Base-by-base conservation (phyloP, 1,140 invertebrate genomes). In the Homarus americanus region DNA sequence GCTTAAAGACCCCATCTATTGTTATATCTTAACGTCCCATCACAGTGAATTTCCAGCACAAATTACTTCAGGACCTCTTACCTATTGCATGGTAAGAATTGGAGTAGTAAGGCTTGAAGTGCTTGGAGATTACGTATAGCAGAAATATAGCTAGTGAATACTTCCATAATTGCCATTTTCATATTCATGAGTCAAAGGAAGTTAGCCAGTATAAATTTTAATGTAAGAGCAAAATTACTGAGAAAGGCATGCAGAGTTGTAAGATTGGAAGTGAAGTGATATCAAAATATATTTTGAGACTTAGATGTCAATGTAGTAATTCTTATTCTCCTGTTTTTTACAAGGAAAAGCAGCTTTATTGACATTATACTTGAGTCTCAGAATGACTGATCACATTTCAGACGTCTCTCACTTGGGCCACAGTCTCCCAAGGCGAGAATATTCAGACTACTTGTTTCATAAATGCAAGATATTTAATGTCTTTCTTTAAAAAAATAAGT, bases 201-300 rank as follows among this genome's bases (percentile, higher is more conserved):
- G 44, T 44, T 66, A 69, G 78, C 72, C 38, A 83, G 72, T 78
- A 90, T 40, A 90, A 83, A 44, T 83, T 90, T 38, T 40, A 78
- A 75, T 84, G 85, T 41, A 69, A 80, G 86, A 88, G 41, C 86
- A 88, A 88, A 88, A 88, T 63, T 88, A 36, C 63, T 49, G 36
- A 69, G 78, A 79, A 49, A 17, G 63, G 63, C 41, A 66, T 80
- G 38, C 41, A 80, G 75, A 78, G n/a, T 44, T 41, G 66, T 69
- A 88, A 82, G 38, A 88, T 88, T 88, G 88, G 44, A 90, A 76
- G 87, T 82, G 87, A 88, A 89, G 53, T 90, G 69, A 90, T 90
- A 84, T 90, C 88, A 90, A 90, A 90, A 90, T 76, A 84, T 84
- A 75, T 89, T 76, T 84, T 83, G 82, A 83, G 79, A 73, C 79